Evolutionary conservation across 1,140 invertebrate species (phyloP).

Genomic region (Caenorhabditis latens): DNA sequence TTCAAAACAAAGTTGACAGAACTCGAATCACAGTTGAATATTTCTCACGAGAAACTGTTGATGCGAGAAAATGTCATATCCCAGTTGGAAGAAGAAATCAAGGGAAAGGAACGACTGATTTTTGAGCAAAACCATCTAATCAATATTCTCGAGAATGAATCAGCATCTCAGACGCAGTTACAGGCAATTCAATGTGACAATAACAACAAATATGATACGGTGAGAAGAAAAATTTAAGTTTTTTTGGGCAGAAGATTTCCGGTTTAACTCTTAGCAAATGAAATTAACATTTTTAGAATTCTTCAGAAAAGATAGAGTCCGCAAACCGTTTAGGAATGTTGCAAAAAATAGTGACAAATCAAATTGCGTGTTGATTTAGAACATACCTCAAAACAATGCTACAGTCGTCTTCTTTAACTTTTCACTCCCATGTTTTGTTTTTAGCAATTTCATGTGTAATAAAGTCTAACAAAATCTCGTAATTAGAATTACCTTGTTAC

Average conservation of each 20-base stretch:
- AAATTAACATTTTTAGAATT: no score
- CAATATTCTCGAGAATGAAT: slow-evolving; percentile 54
- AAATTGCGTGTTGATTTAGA: no score
- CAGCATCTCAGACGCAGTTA: slow-evolving; percentile 43
- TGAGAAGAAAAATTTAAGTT: neutral
- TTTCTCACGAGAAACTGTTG: slow-evolving; percentile 13
- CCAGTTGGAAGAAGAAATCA: slow-evolving; percentile 57
- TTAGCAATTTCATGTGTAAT: no score
- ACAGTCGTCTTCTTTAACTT: no score
- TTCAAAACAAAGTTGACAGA: slow-evolving; percentile 24
- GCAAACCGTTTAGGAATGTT: no score
- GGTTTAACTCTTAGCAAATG: no score
- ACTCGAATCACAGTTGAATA: slow-evolving; percentile 10
- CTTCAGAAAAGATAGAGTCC: no score
- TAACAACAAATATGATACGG: slow-evolving; percentile 56
- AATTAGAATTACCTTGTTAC: no score
- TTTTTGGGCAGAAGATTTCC: neutral
- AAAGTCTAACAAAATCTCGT: no score
- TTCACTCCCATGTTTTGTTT: no score
- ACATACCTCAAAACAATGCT: no score
- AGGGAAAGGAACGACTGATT: slow-evolving; percentile 51
- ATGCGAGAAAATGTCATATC: slow-evolving; percentile 52
- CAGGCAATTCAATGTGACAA: slow-evolving; percentile 48
- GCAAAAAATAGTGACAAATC: no score
- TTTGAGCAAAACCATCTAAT: slow-evolving; percentile 56